Conservation (phyloP, 2,113 vertebrate genomes). For the Nycticorax nycticorax region DNA sequence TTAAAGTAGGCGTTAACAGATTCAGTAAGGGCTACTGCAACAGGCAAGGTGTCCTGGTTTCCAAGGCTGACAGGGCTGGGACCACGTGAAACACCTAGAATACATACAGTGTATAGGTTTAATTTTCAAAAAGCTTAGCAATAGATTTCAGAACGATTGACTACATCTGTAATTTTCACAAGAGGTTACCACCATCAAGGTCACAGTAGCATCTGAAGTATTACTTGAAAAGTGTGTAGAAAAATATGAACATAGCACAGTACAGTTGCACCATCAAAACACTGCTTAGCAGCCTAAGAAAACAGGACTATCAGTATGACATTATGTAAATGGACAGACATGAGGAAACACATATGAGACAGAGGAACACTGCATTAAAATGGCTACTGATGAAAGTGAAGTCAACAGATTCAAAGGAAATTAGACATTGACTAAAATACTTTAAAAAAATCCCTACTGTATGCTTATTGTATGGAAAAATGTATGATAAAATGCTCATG, state of each 20-base stretch:
- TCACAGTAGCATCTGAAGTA: not conserved
- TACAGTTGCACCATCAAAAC: not conserved
- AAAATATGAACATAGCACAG: not conserved
- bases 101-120: constrained; percentile 52
- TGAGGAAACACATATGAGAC: not conserved
- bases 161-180: constrained; percentile 12
- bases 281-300: not conserved
- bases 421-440: not conserved
- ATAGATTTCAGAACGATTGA: not conserved
- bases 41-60: constrained; percentile 92
- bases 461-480: constrained; percentile 25
- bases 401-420: not conserved
- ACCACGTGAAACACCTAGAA: constrained; percentile 93
- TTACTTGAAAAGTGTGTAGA: not conserved
- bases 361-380: not conserved
- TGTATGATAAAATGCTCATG: not conserved
- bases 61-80: constrained; percentile 95
- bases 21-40: constrained; percentile 95
- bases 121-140: constrained; percentile 35
- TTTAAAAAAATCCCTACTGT: not conserved
- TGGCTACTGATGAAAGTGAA: not conserved
- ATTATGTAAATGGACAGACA: constrained; percentile 2
- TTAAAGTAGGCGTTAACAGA: constrained; percentile 99
- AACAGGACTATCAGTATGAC: not conserved
- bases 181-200: not conserved